Evolutionary conservation across 2,113 vertebrate genomes (phyloP).

Genomic region (Glaucidium brasilianum): DNA sequence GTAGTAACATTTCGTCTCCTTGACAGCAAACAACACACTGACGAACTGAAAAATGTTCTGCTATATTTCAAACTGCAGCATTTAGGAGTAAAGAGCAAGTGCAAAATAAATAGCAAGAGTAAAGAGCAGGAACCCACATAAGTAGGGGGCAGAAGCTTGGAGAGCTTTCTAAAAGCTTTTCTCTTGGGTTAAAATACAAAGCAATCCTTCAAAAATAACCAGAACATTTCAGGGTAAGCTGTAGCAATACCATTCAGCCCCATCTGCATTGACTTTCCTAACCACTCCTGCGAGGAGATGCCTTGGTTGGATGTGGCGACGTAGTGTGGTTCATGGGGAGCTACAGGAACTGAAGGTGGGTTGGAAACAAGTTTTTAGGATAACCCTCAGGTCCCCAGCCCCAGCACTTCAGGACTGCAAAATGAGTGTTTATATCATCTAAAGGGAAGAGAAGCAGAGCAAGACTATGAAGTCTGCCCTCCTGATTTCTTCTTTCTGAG

Average conservation of each 20-base stretch:
- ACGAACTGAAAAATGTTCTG: constrained; percentile 66
- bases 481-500: neutral
- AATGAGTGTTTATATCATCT: neutral
- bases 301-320: neutral
- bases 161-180: constrained; percentile 57
- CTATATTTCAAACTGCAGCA: constrained; percentile 62
- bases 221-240: neutral
- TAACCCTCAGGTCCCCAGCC: neutral
- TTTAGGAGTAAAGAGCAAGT: constrained; percentile 65
- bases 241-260: neutral
- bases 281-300: neutral
- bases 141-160: constrained; percentile 46
- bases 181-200: constrained; percentile 27
- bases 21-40: constrained; percentile 70
- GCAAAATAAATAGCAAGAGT: constrained; percentile 66
- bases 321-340: neutral
- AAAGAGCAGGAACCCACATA: constrained; percentile 61
- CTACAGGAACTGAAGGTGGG: neutral
- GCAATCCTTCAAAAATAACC: constrained; percentile 28
- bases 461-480: neutral
- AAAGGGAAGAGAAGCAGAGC: neutral
- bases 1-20: constrained; percentile 66
- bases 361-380: neutral
- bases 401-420: neutral
- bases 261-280: neutral